Percentiles rank a stretch among this genome's conserved stretches.
These are phyloP conservation scores for Gerris lacustris DNA, from an alignment of 2,888 invertebrate genomes.

Conservation along the genomic window DNA sequence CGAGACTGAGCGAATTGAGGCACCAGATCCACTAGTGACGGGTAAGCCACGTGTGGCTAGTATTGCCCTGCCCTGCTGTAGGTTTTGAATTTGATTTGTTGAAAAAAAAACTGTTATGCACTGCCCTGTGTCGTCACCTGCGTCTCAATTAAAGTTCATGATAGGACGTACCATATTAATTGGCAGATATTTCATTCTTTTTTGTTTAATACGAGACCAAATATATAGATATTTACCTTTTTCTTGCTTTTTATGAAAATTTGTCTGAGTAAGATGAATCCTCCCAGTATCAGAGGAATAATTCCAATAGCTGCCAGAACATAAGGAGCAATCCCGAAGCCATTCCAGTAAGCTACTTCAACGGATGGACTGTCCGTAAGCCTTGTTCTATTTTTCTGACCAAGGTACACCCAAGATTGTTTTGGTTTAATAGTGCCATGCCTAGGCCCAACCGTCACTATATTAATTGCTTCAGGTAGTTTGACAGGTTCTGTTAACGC, in stretches of 20 bases:
- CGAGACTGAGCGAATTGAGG: no score
- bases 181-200: no score
- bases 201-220: no score
- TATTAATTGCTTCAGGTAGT: not conserved
- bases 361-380: constrained; percentile 7
- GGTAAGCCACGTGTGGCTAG: no score
- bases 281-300: constrained; percentile 39
- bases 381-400: not conserved
- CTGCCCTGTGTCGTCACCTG: no score
- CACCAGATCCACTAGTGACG: no score
- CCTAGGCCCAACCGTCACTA: not conserved
- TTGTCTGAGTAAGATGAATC: constrained; percentile 31
- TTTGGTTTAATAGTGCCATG: not conserved
- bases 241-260: constrained; percentile 28
- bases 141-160: no score
- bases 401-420: constrained; percentile 3
- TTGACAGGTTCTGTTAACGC: not conserved
- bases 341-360: constrained; percentile 18
- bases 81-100: no score
- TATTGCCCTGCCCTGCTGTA: no score
- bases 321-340: constrained; percentile 33
- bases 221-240: constrained; percentile 24
- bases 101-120: no score
- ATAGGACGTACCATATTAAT: no score
- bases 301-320: constrained; percentile 39